phyloP scores from a whole-genome alignment of 2,797 vertebrate genomes.

The Argentina silus region DNA sequence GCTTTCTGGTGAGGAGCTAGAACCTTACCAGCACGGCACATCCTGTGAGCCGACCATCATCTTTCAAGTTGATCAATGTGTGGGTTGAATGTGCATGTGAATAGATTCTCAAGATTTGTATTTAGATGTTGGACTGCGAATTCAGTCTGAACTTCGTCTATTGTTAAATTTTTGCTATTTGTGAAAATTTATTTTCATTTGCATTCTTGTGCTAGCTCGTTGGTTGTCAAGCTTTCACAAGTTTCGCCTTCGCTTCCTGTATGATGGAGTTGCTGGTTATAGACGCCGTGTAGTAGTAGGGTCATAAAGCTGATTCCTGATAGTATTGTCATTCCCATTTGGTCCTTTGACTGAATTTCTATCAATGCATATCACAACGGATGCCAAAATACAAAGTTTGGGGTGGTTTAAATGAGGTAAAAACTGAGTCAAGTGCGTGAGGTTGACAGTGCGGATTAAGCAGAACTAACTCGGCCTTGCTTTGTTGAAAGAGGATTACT shows the following conservation, averaged over 20 bases:
- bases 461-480: conserved; percentile 27
- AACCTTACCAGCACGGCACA: not conserved
- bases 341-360: not conserved
- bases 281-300: too few relatives aligned
- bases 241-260: not conserved
- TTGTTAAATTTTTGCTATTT: not conserved
- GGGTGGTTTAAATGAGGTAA: conserved; percentile 19
- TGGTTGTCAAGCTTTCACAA: not conserved
- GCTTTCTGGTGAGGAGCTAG: conserved; percentile 31
- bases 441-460: conserved; percentile 41
- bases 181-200: not conserved
- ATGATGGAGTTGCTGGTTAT: not conserved
- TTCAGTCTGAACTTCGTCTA: not conserved
- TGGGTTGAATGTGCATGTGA: not conserved
- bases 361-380: not conserved
- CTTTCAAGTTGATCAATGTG: not conserved
- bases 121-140: not conserved
- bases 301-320: too few relatives aligned
- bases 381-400: not conserved
- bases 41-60: not conserved
- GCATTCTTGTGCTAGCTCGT: not conserved
- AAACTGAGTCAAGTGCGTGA: not conserved
- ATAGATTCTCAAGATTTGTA: not conserved
- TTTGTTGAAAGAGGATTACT: conserved; percentile 55
- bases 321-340: too few relatives aligned